Evolutionary conservation across 64 coral and sea anemone species (phyloP), one percentile per base, ranked within the genome.

Genomic region (Dendronephthya gigantea): DNA sequence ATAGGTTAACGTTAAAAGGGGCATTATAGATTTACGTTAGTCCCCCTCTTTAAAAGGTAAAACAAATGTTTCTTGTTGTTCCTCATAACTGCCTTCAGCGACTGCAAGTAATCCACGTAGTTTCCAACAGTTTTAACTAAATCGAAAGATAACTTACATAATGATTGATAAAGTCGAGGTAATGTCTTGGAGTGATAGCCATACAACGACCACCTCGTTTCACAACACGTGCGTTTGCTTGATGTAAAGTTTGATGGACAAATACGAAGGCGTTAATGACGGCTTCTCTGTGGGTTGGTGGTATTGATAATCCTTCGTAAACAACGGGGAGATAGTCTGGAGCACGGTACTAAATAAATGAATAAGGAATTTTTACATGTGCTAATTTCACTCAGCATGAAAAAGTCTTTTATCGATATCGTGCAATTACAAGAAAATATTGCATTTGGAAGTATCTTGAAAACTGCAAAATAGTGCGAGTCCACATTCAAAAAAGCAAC

Each of bases 211-310:
- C 91, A 51, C 92, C 95, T 38, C 91, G 91, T 88, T 98, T 98
- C 31, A 87, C 91, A 34, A 98, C 65, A 50, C 95, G 89, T 37
- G 48, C 25, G 40, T 98, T 98, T 3, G 95, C 95, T 66, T 98
- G 88, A 25, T 98, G 95, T 17, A 98, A 76, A 0, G 95, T 98
- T 85, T 98, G 95, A 75, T 98, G 95, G 28, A 98, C 95, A 70
- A 93, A 98, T 31, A 98, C 95, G 84, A 93, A 98, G 16, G 92
- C 95, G 39, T 98, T 98, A 36, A 98, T 93, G 2, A 98, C 95
- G 36, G 92, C 95, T 87, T 98, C 95, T 40, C 95, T 89, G 87
- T 98, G 95, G 41, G 89, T 92, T 58, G 95, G 95, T 28, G 90
- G 84, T 45, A 91, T 85, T 14, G 95, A 92, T 13, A 98, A 92